Base-by-base conservation (phyloP, 1,140 invertebrate genomes). In the Plectrocnemia conspersa region DNA sequence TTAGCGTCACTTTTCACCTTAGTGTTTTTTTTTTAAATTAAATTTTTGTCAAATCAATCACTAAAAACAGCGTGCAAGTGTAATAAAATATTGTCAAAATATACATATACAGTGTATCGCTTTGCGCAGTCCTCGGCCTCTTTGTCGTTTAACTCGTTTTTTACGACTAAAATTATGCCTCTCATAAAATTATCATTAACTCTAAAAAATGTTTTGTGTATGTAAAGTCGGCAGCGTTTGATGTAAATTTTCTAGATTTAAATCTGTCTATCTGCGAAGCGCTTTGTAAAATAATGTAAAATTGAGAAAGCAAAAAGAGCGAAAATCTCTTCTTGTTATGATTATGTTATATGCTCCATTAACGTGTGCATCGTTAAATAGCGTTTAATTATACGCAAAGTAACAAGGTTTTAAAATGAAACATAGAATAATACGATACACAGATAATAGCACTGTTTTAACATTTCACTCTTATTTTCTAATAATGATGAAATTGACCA, bases 111-210 rank as follows among this genome's bases (percentile, higher is more conserved):
- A n/a, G n/a, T n/a, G n/a, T n/a, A n/a, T n/a, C n/a, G 27, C 27
- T 29, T 29, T 6, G 27, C 27, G 27, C n/a, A n/a, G 35, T 38
- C 35, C 7, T 13, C 6, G 7, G 35, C 18, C 10, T 9, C 13
- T 38, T n/a, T 9, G 13, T 46, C 24, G 46, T 36, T 10, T 36
- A 16, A 32, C 25, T 48, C 16, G 25, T 15, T 35, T 48, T 19
- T 13, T 27, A 22, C 25, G 32, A 35, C 36, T 22, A 48, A 48
- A 33, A 24, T 48, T 32, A 48, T 48, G 46, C 36, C 46, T 23
- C 25, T 35, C 46, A 24, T 48, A 48, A 48, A 48, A 48, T 48
- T 36, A 48, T 35, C 46, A 32, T 48, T 48, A 48, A 19, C 46
- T 42, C 29, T 27, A 13, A 48, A 45, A 45, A 32, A n/a, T n/a